Base-by-base conservation (phyloP, 2,888 invertebrate species). In the Eutolmus rufibarbis region DNA sequence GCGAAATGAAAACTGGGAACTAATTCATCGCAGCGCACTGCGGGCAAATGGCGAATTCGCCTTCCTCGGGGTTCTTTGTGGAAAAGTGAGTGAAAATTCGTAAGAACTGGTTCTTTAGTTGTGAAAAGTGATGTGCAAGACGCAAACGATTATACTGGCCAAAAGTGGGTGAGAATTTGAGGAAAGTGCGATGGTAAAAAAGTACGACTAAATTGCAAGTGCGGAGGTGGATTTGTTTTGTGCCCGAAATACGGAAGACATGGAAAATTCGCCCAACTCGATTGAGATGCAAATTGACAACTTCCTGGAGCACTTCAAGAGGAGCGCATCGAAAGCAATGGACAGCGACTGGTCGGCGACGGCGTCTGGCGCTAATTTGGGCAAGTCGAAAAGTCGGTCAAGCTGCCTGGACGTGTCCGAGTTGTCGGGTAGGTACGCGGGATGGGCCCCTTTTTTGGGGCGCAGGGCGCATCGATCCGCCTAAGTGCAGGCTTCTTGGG, bases 211-310 rank as follows among this genome's bases (percentile, higher is more conserved):
- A 40, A 40, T 12, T 40, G 8, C 2, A 14, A 46, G 40, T 77
- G 37, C n/a, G 40, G 31, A n/a, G 40, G 76, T 76, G 34, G 16
- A 76, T 23, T 76, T 81, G 56, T 23, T 56, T 51, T 31, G 56
- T 56, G 28, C 31, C 37, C 51, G 19, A 28, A 28, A 19, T 23
- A 40, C 43, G 43, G 78, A 85, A 74, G 84, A 86, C 57, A 92
- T 92, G 92, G 92, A 92, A 89, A 91, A 89, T 88, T 95, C 95
- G 90, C 95, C 95, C 89, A 95, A 95, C 89, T 96, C 95, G 90
- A 95, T 96, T 92, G 96, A 96, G 94, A 96, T 95, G 91, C 96
- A 96, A 94, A 96, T 96, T 93, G 96, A 96, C 94, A 96, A 95
- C 93, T 96, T 96, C 93, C 93, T 96, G 92, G 96, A 96, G 94